Evolutionary conservation across 2,113 vertebrate genomes (phyloP), one percentile per base, ranked within the genome.

Genomic region (Cacatua alba): DNA sequence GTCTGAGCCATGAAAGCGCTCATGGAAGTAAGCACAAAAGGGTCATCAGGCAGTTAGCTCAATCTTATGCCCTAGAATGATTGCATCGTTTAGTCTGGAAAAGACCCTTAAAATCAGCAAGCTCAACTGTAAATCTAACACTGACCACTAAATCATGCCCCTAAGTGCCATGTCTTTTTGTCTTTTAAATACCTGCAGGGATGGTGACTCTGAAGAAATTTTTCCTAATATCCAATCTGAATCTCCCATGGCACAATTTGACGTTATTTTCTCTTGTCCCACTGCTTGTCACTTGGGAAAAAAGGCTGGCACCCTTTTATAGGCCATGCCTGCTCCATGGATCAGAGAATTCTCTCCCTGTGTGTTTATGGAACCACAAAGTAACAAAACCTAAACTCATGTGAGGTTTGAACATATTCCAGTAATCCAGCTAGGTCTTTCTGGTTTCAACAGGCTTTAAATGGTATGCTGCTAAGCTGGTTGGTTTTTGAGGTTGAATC

Each of bases 121-220:
- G 15, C 68, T n/a, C 26, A 43, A 9, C 33, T 3, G 1, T 19
- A 29, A 64, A 76, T 8, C 15, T 44, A 20, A 35, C 7, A 28
- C 23, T 62, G 37, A 9, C 33, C 9, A 18, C 41, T 43, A 52
- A 67, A 71, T 19, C 46, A 21, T 0, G 0, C 7, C 20, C 18
- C 7, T 1, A 2, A 75, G 29, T 11, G 20, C n/a, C 23, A 28
- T 2, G 20, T 11, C 17, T 69, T 5, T 5, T 4, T 20, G 5
- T 51, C 49, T 69, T 53, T 70, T 68, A 57, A 57, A 46, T 41
- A 46, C 17, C 17, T 52, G 5, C 33, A 52, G 28, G 18, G 13
- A 41, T 51, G 28, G 13, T 19, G 33, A 29, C 24, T 63, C 24
- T 8, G 35, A 60, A 65, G 15, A 83, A 53, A 2, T 35, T 49